Evolutionary conservation across 2,888 invertebrate genomes (phyloP).

Genomic region (Laothoe populi): DNA sequence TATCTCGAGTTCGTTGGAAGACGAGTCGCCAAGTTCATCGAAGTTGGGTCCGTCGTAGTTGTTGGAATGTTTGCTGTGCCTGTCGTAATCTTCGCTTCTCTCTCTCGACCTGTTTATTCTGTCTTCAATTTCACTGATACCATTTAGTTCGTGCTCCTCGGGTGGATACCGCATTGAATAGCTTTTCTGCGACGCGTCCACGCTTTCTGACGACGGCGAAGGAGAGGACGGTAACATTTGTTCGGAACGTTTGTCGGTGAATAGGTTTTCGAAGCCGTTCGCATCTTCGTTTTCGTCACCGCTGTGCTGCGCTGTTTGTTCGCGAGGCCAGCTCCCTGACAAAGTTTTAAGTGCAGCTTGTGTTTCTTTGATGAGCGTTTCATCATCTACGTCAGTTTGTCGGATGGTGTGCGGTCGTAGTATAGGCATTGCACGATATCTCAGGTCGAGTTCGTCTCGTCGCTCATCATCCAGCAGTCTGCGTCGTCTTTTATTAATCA

Average conservation of each 20-base stretch:
- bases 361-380: constrained; percentile 93
- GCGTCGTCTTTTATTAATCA: constrained; percentile 72
- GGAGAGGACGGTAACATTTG: constrained; percentile 87
- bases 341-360: constrained; percentile 94
- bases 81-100: constrained; percentile 71
- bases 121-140: constrained; percentile 54
- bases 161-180: constrained; percentile 78
- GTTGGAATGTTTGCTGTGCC: constrained; percentile 79
- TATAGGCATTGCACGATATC: constrained; percentile 57
- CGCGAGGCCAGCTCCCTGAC: constrained; percentile 93
- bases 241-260: constrained; percentile 91
- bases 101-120: constrained; percentile 60
- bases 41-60: constrained; percentile 90
- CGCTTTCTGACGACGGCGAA: constrained; percentile 85
- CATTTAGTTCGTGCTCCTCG: constrained; percentile 55
- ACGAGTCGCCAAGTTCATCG: constrained; percentile 90
- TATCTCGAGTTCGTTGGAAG: constrained; percentile 91
- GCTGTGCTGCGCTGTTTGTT: constrained; percentile 87
- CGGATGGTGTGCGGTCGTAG: constrained; percentile 70
- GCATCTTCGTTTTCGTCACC: constrained; percentile 90
- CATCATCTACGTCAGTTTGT: constrained; percentile 87
- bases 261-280: constrained; percentile 92
- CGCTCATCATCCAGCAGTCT: constrained; percentile 78
- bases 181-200: constrained; percentile 87
- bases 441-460: constrained; percentile 58